Evolutionary conservation across 2,888 invertebrate genomes (phyloP).

Genomic region (Zhengitettix transpicula): DNA sequence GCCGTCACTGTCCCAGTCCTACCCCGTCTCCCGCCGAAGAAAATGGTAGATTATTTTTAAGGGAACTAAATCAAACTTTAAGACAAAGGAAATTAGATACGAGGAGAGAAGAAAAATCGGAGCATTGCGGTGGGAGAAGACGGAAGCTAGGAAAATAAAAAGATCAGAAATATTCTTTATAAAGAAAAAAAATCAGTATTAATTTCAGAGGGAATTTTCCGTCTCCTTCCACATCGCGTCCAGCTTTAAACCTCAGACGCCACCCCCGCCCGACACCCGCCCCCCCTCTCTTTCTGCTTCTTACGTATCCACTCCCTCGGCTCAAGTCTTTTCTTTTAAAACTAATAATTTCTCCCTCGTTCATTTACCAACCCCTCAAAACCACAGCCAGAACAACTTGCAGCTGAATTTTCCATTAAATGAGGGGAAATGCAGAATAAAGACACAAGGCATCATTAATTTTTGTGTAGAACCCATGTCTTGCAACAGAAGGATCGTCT

Average conservation of each 20-base stretch:
- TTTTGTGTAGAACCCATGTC: too few relatives aligned
- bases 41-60: not conserved
- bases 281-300: not conserved
- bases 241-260: not conserved
- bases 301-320: not conserved
- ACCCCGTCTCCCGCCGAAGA: not conserved
- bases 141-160: not conserved
- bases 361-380: slow-evolving; percentile 6
- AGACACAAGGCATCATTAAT: too few relatives aligned
- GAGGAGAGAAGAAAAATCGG: not conserved
- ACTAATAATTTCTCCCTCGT: slow-evolving; percentile 11
- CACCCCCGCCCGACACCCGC: not conserved
- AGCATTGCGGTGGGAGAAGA: not conserved
- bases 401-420: slow-evolving; percentile 8
- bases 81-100: not conserved
- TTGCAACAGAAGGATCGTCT: too few relatives aligned
- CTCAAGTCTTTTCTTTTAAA: slow-evolving; percentile 7
- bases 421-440: not conserved
- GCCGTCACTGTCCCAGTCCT: not conserved
- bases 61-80: not conserved
- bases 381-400: slow-evolving; percentile 2
- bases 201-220: not conserved
- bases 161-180: not conserved
- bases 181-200: not conserved
- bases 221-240: not conserved